Evolutionary conservation across 2,113 vertebrate genomes (phyloP), one percentile per base, ranked within the genome.

Genomic region (Hippocampus comes): DNA sequence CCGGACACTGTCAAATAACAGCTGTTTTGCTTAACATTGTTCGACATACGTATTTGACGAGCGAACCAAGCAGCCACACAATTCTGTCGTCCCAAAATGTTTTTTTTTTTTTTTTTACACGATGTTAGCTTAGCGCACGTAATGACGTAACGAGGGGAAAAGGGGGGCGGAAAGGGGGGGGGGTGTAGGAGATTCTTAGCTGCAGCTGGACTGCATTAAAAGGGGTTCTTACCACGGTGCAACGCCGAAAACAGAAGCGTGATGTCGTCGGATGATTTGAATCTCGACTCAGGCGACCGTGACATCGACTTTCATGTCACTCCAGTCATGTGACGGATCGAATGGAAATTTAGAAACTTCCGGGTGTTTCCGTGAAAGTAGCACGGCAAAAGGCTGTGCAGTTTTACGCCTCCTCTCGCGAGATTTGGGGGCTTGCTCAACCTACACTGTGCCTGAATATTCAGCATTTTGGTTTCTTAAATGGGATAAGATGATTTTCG

Each of bases 291-390:
- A 77, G 56, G 3, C 30, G 49, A 48, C 41, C 9, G 9, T 64
- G 21, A 78, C 60, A 69, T 17, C 30, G 21, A 9, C 17, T 10
- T 81, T 53, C 80, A 80, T 74, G 3, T 71, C 74, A 25, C 21
- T 1, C 56, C 27, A 23, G 20, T 80, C 78, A 74, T 68, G 80
- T 81, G 79, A 79, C 70, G 57, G 17, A 1, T 57, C 3, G 63
- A 23, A 41, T 72, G 73, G 76, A 75, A 74, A 80, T 74, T 78
- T 72, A 46, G 7, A 77, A 42, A 90, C 85, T 92, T 90, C 91
- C 90, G 34, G 5, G 87, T 74, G 53, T 86, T 81, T 88, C 76
- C 48, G 25, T 80, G 72, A 88, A 66, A 9, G 51, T 75, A 27
- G 68, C 41, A 69, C n/a, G 25, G n/a, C 21, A 46, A 43, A 41